These are phyloP conservation scores for Siniperca obscura DNA, from an alignment of 2,797 vertebrate species.

Conservation along the genomic window DNA sequence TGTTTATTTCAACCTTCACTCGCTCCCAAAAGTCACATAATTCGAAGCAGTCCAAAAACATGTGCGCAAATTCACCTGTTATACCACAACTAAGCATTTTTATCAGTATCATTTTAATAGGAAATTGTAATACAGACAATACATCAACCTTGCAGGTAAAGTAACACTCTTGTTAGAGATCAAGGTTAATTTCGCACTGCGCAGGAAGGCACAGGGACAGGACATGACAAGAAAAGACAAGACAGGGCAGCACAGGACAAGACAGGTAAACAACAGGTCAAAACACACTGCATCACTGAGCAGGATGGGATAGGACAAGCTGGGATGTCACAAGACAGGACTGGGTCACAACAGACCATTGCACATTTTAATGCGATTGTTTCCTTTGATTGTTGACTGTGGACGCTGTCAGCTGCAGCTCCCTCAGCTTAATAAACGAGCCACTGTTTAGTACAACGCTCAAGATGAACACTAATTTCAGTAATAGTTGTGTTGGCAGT, in stretches of 20 bases:
- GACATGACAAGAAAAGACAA: conserved; percentile 18
- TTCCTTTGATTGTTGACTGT: conserved; percentile 29
- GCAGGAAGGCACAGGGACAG: conserved; percentile 12
- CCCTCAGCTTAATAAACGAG: conserved; percentile 19
- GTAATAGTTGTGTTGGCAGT: not conserved
- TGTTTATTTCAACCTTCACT: not conserved
- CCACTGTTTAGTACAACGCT: not conserved
- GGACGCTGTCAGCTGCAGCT: conserved; percentile 25
- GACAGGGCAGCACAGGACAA: conserved; percentile 14
- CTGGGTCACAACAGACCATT: conserved; percentile 23
- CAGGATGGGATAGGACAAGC: conserved; percentile 22
- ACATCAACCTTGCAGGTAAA: not conserved
- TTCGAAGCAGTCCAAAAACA: not conserved
- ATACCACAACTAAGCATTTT: not conserved
- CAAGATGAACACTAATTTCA: conserved; percentile 15
- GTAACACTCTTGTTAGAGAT: not conserved
- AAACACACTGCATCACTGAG: conserved; percentile 13
- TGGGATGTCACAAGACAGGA: conserved; percentile 41
- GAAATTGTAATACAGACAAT: not conserved
- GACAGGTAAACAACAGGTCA: conserved; percentile 40
- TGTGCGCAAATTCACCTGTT: not conserved
- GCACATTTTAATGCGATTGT: conserved; percentile 15
- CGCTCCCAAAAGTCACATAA: not conserved
- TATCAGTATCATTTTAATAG: not conserved
- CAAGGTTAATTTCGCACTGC: conserved; percentile 13